Evolutionary conservation across 2,888 invertebrate species (phyloP).

Genomic region (Junonia oenone): DNA sequence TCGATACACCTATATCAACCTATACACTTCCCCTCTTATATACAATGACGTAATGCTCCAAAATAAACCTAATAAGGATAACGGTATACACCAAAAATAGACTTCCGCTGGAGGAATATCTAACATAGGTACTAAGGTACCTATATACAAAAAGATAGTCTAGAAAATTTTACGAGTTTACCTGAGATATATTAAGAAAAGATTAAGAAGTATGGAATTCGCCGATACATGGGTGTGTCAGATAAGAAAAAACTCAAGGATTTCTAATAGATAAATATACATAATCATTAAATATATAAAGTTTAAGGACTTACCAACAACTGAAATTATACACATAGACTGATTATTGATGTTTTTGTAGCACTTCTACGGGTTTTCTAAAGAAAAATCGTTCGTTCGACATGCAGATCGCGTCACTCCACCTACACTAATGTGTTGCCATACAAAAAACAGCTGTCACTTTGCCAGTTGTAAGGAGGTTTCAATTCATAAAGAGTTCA

Average conservation of each 20-base stretch:
- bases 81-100: conserved; percentile 29
- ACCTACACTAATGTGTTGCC: conserved; percentile 37
- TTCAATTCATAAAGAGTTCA: neutral
- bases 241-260: conserved; percentile 32
- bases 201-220: conserved; percentile 41
- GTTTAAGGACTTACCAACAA: conserved; percentile 40
- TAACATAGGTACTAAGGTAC: neutral
- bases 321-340: conserved; percentile 17
- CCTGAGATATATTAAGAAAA: neutral
- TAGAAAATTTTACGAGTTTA: neutral
- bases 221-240: conserved; percentile 70
- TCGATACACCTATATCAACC: conserved; percentile 25
- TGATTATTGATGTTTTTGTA: conserved; percentile 29
- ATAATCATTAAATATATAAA: neutral
- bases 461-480: neutral
- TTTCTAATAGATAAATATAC: neutral
- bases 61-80: conserved; percentile 75
- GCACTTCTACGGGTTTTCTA: conserved; percentile 41
- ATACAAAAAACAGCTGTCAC: neutral
- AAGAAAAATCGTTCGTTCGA: conserved; percentile 60
- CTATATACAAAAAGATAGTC: neutral
- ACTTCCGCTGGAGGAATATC: conserved; percentile 2
- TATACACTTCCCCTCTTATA: conserved; percentile 40
- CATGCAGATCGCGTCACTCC: conserved; percentile 54
- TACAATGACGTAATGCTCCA: conserved; percentile 76